These are phyloP conservation scores for Apamea epomidion DNA, from an alignment of 2,888 invertebrate genomes.

Conservation along the genomic window DNA sequence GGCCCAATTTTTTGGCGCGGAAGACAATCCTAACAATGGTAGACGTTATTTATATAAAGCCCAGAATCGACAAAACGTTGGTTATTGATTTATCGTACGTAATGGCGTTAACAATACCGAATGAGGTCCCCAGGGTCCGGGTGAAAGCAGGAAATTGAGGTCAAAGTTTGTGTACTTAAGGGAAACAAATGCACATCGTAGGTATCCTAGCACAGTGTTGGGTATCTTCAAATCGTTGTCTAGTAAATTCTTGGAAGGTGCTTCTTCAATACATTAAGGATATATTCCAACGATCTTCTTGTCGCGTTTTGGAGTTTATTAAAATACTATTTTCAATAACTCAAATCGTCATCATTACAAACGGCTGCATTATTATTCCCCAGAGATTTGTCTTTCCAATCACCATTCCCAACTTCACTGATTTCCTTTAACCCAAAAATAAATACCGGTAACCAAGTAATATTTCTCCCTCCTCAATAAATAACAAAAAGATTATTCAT, in stretches of 20 bases:
- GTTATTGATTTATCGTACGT: conserved; percentile 44
- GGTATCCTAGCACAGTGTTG: not conserved
- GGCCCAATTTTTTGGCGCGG: not conserved
- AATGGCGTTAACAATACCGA: conserved; percentile 32
- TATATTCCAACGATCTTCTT: not conserved
- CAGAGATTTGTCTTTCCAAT: not conserved
- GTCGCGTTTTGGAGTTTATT: not conserved
- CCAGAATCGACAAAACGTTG: conserved; percentile 30
- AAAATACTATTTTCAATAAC: not conserved
- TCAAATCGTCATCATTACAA: not conserved
- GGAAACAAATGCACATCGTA: conserved; percentile 22
- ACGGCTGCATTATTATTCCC: not conserved
- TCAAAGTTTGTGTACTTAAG: conserved; percentile 6
- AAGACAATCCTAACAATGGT: conserved; percentile 19
- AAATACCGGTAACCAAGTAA: conserved; percentile 20
- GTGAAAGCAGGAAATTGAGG: conserved; percentile 9
- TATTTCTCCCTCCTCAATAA: conserved; percentile 23
- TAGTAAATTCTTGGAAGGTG: not conserved
- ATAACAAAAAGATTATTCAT: conserved; percentile 59
- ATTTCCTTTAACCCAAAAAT: not conserved
- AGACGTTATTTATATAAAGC: conserved; percentile 32
- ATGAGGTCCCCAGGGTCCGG: not conserved
- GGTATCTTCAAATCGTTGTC: not conserved
- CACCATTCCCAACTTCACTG: not conserved
- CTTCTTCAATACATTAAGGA: not conserved